phyloP scores from a whole-genome alignment of 37 sponge, comb jelly and placozoan species.

The Oscarella lobularis region DNA sequence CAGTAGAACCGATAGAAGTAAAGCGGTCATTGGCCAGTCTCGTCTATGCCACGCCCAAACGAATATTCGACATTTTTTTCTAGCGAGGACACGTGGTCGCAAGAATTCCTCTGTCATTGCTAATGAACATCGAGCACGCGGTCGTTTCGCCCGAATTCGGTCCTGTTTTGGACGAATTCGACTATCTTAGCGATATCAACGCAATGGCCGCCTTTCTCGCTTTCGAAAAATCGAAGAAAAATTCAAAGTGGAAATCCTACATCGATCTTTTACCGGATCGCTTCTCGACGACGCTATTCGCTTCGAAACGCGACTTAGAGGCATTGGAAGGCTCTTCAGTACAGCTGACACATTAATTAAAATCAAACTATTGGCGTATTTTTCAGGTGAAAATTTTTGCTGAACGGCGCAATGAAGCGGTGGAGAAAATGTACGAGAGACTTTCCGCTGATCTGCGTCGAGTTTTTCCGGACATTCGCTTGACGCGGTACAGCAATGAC shows the following conservation, averaged over 20 bases:
- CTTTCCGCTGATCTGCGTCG: no score
- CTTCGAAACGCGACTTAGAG: background rate
- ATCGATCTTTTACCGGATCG: background rate
- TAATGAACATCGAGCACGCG: slow-evolving; percentile 21
- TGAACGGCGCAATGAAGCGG: no score
- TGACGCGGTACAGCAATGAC: no score
- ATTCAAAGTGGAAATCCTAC: slow-evolving; percentile 12
- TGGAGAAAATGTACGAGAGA: no score
- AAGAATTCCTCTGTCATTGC: slow-evolving; percentile 3
- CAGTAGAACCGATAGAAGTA: background rate
- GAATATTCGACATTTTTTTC: background rate
- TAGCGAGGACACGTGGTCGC: background rate
- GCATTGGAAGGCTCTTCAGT: slow-evolving; percentile 11
- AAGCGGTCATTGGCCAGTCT: no score
- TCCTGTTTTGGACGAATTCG: slow-evolving; percentile 5
- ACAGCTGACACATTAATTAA: background rate
- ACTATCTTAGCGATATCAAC: slow-evolving; percentile 6
- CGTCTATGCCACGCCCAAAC: no score
- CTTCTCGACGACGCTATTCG: slow-evolving; percentile 8
- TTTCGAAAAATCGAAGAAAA: slow-evolving; percentile 4
- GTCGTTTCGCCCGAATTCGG: slow-evolving; percentile 6
- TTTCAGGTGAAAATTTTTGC: no score
- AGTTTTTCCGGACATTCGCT: no score
- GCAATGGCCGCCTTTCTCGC: slow-evolving; percentile 9
- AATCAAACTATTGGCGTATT: no score